These are phyloP conservation scores for Ambastaia sidthimunki DNA, from an alignment of 2,797 vertebrate species.

Conservation along the genomic window DNA sequence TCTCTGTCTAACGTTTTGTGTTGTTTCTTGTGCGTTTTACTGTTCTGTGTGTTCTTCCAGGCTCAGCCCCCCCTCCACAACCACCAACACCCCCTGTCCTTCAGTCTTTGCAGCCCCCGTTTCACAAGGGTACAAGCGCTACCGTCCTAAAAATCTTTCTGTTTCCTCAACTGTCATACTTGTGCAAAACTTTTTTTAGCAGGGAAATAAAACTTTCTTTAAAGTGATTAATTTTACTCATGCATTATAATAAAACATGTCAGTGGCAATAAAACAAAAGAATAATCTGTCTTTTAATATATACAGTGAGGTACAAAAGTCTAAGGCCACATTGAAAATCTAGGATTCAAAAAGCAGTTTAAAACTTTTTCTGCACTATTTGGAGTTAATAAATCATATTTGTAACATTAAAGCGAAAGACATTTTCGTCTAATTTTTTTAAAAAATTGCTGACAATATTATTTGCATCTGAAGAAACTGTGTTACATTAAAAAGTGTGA, in stretches of 20 bases:
- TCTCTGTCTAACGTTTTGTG: slow-evolving; percentile 9
- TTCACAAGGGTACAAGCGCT: slow-evolving; percentile 86
- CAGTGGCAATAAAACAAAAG: background rate
- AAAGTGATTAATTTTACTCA: background rate
- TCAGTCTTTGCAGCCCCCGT: slow-evolving; percentile 78
- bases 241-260: background rate
- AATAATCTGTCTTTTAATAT: background rate
- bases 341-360: too few species aligned
- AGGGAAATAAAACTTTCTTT: background rate
- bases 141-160: slow-evolving; percentile 40
- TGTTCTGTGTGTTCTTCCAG: slow-evolving; percentile 81
- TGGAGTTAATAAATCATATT: too few species aligned
- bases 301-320: background rate
- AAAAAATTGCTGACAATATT: too few species aligned
- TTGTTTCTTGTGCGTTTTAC: slow-evolving; percentile 69
- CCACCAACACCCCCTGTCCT: slow-evolving; percentile 82
- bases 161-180: background rate
- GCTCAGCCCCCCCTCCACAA: slow-evolving; percentile 81
- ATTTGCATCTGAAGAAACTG: background rate
- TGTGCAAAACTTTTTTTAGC: background rate
- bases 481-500: too few species aligned
- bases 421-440: too few species aligned
- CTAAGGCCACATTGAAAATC: too few species aligned
- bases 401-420: too few species aligned
- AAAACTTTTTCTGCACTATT: too few species aligned